phyloP scores from a whole-genome alignment of 2,113 vertebrate species.

The Origma solitaria region DNA sequence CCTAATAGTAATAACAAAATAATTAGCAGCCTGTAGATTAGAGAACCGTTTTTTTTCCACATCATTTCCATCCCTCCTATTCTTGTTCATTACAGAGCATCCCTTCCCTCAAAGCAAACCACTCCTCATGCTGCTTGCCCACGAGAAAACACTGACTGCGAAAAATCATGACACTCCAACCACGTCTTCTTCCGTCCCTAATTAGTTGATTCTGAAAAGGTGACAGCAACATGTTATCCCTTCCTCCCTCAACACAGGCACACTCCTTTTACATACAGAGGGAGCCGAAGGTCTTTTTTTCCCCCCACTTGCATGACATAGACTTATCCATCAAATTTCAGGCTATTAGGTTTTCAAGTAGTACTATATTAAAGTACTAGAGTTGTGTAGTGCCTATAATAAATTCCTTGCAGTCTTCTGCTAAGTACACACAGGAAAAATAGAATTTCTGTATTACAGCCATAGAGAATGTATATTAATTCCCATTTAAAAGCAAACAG shows the following conservation, averaged over 20 bases:
- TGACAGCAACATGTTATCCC: background rate
- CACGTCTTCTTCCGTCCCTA: background rate
- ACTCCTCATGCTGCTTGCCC: background rate
- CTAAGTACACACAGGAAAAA: background rate
- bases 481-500: slow-evolving; percentile 19
- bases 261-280: background rate
- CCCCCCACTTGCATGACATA: background rate
- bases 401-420: background rate
- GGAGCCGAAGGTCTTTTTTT: background rate
- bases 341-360: background rate
- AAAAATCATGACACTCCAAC: background rate
- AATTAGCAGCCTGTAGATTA: background rate
- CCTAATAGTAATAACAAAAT: background rate
- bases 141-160: accelerated
- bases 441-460: background rate
- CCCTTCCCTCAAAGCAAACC: background rate
- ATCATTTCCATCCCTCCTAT: background rate
- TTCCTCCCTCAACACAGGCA: accelerated
- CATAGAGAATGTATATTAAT: background rate
- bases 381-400: background rate
- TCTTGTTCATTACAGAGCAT: background rate
- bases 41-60: accelerated
- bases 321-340: background rate
- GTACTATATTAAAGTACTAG: background rate
- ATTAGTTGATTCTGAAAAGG: background rate